Evolutionary conservation across 1,140 invertebrate genomes (phyloP), one percentile per base, ranked within the genome.

Genomic region (Heliconius himera): DNA sequence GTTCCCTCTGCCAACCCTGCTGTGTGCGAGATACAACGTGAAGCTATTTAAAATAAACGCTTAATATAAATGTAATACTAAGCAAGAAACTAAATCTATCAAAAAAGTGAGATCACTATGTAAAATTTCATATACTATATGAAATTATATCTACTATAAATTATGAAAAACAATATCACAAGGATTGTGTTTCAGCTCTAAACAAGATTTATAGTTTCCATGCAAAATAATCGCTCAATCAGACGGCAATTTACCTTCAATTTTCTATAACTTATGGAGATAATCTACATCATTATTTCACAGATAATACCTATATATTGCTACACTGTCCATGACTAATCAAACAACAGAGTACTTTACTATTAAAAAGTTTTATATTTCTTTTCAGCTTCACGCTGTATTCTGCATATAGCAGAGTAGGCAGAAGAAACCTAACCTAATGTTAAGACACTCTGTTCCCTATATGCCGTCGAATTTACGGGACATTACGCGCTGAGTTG

Each of bases 181-280:
- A n/a, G 51, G 18, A 56, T 9, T 20, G 54, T 22, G 54, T 11
- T 22, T 18, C 22, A 20, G n/a, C 54, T 22, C 54, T n/a, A 29
- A 29, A 2, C 22, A 66, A 66, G 26, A 66, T 5, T 3, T 26
- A 1, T 66, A 66, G 22, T 66, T 29, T 66, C 22, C 26, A 26
- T 26, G 3, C 60, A 29, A 66, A 8, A 66, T 66, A 66, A 66
- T 22, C 60, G 49, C 60, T 66, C 22, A 66, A 66, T 66, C 8
- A 29, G 26, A 66, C 26, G 60, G 11, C 3, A 56, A 66, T 26
- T 66, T 66, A 66, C 26, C n/a, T 66, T 75, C 26, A 36, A 60
- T 75, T 75, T 75, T 75, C 29, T 75, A 22, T 66, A 75, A 66
- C 22, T 66, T 66, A 29, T 29, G 11, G 60, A 29, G 9, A 66